These are phyloP conservation scores for Odontamblyopus lacepedii DNA, from an alignment of 2,797 vertebrate species.

Conservation along the genomic window DNA sequence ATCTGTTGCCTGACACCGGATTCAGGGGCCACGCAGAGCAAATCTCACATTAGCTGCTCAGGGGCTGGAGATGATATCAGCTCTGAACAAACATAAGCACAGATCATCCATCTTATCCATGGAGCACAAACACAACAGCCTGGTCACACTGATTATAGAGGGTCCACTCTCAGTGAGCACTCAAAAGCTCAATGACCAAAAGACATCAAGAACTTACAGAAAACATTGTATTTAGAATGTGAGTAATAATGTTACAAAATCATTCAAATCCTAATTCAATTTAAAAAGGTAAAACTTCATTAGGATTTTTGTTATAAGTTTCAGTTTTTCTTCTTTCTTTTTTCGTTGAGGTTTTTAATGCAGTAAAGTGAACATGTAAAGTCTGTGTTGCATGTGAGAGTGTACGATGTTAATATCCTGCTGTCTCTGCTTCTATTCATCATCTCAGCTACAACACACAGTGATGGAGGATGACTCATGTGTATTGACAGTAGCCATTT, in stretches of 20 bases:
- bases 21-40: slow-evolving; percentile 74
- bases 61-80: slow-evolving; percentile 88
- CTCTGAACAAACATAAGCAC: slow-evolving; percentile 55
- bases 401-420: slow-evolving; percentile 69
- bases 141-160: slow-evolving; percentile 1
- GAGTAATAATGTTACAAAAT: neutral
- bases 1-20: slow-evolving; percentile 87
- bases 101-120: slow-evolving; percentile 48
- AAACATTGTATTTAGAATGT: slow-evolving; percentile 10
- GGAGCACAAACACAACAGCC: slow-evolving; percentile 11
- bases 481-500: slow-evolving; percentile 41
- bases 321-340: neutral
- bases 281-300: neutral
- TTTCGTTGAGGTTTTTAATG: neutral
- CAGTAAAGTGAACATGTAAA: neutral
- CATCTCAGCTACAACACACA: slow-evolving; percentile 55
- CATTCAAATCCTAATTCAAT: neutral
- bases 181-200: neutral
- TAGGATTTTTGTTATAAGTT: neutral
- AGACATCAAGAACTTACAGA: neutral
- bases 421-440: slow-evolving; percentile 59
- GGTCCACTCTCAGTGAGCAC: neutral
- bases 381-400: slow-evolving; percentile 15
- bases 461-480: slow-evolving; percentile 48
- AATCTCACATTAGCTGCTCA: slow-evolving; percentile 85